These are phyloP conservation scores for Pygoscelis adeliae DNA, from an alignment of 2,113 vertebrate genomes.

Conservation along the genomic window DNA sequence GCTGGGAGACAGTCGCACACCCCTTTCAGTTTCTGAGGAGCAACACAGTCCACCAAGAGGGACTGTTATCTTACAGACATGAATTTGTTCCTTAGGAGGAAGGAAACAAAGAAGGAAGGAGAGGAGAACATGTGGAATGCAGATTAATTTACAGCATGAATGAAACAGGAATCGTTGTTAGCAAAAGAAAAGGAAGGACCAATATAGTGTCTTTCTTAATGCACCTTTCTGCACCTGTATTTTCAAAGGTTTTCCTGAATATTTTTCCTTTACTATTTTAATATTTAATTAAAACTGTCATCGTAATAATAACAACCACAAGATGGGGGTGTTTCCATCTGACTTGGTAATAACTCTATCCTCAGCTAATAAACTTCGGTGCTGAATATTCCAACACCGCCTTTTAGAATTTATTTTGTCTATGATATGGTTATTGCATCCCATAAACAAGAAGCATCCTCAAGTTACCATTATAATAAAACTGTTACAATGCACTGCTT, in stretches of 20 bases:
- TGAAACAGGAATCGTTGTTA: too few relatives aligned
- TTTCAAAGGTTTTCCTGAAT: background rate
- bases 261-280: background rate
- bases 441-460: constrained; percentile 71
- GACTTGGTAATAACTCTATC: constrained; percentile 7
- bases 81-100: background rate
- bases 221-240: background rate
- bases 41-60: background rate
- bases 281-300: constrained; percentile 19
- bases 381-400: background rate
- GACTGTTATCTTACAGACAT: background rate
- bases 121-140: background rate
- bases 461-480: constrained; percentile 66
- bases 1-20: background rate
- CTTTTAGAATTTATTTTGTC: constrained; percentile 59
- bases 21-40: background rate
- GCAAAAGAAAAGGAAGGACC: background rate
- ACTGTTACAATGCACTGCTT: constrained; percentile 50
- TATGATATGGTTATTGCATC: constrained; percentile 56
- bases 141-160: background rate
- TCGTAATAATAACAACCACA: background rate
- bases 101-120: background rate
- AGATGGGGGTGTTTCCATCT: background rate
- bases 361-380: constrained; percentile 30
- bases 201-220: background rate